A percentile compares a stretch with the other conserved stretches of the same genome.
phyloP scores from a whole-genome alignment of 2,888 invertebrate genomes.

The Lysandra bellargus region DNA sequence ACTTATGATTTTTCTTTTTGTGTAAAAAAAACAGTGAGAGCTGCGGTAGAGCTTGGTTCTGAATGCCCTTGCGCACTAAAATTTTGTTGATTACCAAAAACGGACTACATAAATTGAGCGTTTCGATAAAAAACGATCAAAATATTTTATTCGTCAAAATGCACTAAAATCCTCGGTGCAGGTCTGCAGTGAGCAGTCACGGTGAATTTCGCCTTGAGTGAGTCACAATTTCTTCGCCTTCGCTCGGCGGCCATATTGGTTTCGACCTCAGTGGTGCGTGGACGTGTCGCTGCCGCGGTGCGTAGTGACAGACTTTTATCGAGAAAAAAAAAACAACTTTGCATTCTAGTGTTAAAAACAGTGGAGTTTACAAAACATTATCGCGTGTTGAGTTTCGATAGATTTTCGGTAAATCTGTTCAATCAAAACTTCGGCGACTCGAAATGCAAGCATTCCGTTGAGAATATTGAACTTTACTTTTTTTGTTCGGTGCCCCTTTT shows the following conservation, averaged over 20 bases:
- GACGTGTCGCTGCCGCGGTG: conserved; percentile 55
- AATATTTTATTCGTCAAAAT: conserved; percentile 11
- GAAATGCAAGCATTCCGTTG: conserved; percentile 76
- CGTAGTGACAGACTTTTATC: conserved; percentile 67
- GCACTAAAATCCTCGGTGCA: conserved; percentile 33
- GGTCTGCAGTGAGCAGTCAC: conserved; percentile 25
- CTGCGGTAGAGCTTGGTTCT: neutral
- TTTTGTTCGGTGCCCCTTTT: conserved; percentile 64
- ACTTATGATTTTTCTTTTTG: neutral
- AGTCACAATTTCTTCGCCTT: conserved; percentile 40
- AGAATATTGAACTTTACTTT: conserved; percentile 78
- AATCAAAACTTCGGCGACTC: conserved; percentile 56
- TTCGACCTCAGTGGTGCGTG: conserved; percentile 52
- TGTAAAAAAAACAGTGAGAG: neutral
- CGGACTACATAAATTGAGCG: neutral
- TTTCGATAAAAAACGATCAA: neutral
- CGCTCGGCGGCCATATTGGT: conserved; percentile 67
- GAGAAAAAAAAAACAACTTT: conserved; percentile 62
- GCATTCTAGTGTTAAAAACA: conserved; percentile 46
- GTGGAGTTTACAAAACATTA: conserved; percentile 42
- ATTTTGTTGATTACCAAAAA: conserved; percentile 8
- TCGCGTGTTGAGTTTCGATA: conserved; percentile 45
- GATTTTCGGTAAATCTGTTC: conserved; percentile 39
- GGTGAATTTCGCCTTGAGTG: conserved; percentile 29
- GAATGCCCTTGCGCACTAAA: neutral